These are phyloP conservation scores for Montipora capitata DNA, from an alignment of 92 coral and sea anemone genomes.

Conservation along the genomic window DNA sequence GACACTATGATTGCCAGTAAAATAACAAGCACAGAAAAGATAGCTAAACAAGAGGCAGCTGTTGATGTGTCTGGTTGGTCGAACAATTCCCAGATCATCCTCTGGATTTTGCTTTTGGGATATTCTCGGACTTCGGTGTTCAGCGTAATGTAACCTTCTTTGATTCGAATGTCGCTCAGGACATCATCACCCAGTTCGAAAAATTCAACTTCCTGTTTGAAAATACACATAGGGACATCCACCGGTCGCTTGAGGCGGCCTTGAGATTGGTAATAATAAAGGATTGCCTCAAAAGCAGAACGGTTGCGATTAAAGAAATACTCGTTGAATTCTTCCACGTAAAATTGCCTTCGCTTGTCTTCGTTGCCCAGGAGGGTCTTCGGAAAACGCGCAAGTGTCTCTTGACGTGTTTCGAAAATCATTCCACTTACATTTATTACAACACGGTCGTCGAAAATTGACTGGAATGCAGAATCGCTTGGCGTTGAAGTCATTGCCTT, in stretches of 20 bases:
- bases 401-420: slow-evolving; percentile 93
- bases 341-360: slow-evolving; percentile 88
- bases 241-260: slow-evolving; percentile 93
- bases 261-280: slow-evolving; percentile 94
- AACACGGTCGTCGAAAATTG: slow-evolving; percentile 85
- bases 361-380: slow-evolving; percentile 91
- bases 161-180: slow-evolving; percentile 77
- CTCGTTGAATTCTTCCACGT: slow-evolving; percentile 83
- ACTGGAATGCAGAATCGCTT: slow-evolving; percentile 34
- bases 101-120: slow-evolving; percentile 83
- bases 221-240: slow-evolving; percentile 93
- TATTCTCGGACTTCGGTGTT: slow-evolving; percentile 62
- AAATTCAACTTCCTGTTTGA: slow-evolving; percentile 95
- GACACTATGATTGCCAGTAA: slow-evolving; percentile 84
- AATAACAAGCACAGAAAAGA: slow-evolving; percentile 86
- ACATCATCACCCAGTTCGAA: slow-evolving; percentile 96
- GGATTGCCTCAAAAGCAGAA: slow-evolving; percentile 95
- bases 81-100: slow-evolving; percentile 91
- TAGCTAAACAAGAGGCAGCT: slow-evolving; percentile 81
- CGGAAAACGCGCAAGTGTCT: slow-evolving; percentile 91
- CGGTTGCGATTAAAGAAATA: slow-evolving; percentile 98
- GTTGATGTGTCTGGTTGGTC: slow-evolving; percentile 96
- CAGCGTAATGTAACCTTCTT: slow-evolving; percentile 88
- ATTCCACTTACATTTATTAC: slow-evolving; percentile 99
- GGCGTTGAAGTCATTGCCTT: slow-evolving; percentile 33